These are phyloP conservation scores for Atlantisia rogersi DNA, from an alignment of 2,113 vertebrate genomes.

Conservation along the genomic window DNA sequence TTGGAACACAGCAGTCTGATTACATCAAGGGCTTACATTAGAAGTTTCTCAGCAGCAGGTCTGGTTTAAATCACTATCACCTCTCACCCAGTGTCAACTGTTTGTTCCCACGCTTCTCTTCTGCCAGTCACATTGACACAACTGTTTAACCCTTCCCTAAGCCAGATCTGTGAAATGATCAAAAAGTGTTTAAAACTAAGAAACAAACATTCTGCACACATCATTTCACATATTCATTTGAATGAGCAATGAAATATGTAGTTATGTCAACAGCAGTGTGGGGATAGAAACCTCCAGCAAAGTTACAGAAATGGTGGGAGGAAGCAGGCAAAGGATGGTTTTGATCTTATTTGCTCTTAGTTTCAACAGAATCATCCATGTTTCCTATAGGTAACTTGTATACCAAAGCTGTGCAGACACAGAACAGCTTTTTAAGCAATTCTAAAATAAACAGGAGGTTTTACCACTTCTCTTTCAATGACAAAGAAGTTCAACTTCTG, in stretches of 20 bases:
- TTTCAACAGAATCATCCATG: not conserved
- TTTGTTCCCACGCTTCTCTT: not conserved
- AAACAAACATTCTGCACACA: not conserved
- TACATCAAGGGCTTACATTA: not conserved
- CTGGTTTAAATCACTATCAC: slow-evolving; percentile 6
- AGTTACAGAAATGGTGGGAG: not conserved
- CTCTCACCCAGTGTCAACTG: not conserved
- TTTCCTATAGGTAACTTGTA: not conserved
- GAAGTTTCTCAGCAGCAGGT: not conserved
- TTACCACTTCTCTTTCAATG: not conserved
- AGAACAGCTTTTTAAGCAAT: not conserved
- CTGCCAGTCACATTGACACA: not conserved
- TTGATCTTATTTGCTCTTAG: not conserved
- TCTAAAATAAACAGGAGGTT: not conserved
- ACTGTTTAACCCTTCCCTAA: not conserved
- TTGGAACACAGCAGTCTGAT: not conserved
- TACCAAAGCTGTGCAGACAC: not conserved
- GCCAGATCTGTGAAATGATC: not conserved
- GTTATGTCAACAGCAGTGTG: not conserved
- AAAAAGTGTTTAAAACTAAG: not conserved
- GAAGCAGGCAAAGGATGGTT: not conserved
- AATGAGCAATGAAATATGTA: not conserved
- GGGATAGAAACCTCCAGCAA: not conserved
- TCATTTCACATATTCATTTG: not conserved
- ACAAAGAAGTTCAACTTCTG: not conserved